Base-by-base conservation (phyloP, 2,113 vertebrate species). In the Cyprinodon brontotheroides region DNA sequence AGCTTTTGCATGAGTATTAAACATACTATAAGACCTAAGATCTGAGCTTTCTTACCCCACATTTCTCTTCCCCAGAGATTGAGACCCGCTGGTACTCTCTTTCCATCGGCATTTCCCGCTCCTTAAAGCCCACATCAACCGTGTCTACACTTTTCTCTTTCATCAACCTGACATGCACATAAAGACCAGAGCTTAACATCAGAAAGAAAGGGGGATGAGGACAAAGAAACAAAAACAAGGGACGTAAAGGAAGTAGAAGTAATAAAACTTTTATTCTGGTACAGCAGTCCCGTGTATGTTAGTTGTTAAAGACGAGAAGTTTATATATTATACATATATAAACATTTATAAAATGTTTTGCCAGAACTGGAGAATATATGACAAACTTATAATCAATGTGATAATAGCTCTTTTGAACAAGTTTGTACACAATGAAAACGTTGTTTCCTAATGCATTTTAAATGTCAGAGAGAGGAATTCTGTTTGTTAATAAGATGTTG, bases 41-140 rank as follows among this genome's bases (percentile, higher is more conserved):
- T 20, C 60, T 63, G 41, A 64, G 4, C 3, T 64, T 29, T 61
- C 95, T 95, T 90, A 99, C 97, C 94, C 98, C 97, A 17, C 98
- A 98, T 47, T 97, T 98, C 83, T 99, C 98, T 88, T 99, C 98
- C 77, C 98, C 98, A 0, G 97, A 96, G 88, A 99, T 99, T 68
- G 96, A 94, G 63, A 99, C 97, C 2, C 97, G 94, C 87, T 97
- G 96, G 87, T 96, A 99, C 77, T 98, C 96, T 50, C 94, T 90
- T 82, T 97, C 97, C 83, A 96, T 75, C 4, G 92, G 87, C 1
- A 86, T 80, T 17, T 94, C 92, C 11, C 94, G 89, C 61, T 96
- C 96, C 70, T 89, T 94, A 47, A 94, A 91, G 75, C 91, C 85
- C 1, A 94, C 78, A 63, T 96, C 96, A 3, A 95, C 90, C 38